phyloP scores from a whole-genome alignment of 2,888 invertebrate genomes.

The Euphydryas editha region DNA sequence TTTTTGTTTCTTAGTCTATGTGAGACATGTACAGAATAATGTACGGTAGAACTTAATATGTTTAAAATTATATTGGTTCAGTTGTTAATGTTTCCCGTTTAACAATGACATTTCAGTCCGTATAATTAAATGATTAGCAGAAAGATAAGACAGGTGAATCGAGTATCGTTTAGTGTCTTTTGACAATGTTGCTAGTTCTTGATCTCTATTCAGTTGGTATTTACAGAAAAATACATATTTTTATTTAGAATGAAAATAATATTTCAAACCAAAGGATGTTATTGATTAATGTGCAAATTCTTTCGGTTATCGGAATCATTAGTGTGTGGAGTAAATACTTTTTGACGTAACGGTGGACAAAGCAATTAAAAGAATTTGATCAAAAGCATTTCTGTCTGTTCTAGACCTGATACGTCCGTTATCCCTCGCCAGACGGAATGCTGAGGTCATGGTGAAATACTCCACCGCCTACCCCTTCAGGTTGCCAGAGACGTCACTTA shows the following conservation, averaged over 20 bases:
- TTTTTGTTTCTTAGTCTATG: conserved; percentile 37
- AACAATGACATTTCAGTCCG: neutral
- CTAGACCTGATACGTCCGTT: conserved; percentile 53
- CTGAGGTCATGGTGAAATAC: conserved; percentile 53
- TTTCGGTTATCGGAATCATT: neutral
- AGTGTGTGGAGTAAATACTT: neutral
- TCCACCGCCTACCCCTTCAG: conserved; percentile 62
- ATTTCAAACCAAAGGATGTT: no score
- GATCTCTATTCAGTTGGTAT: no score
- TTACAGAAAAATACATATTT: no score
- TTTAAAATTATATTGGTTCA: conserved; percentile 4
- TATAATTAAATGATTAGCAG: neutral
- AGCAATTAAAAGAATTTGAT: conserved; percentile 41
- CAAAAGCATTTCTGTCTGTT: conserved; percentile 58
- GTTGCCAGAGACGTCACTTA: conserved; percentile 53
- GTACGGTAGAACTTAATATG: conserved; percentile 22
- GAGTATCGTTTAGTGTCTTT: no score
- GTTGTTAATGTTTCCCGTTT: conserved; percentile 3
- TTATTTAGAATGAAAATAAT: no score
- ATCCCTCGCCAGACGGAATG: conserved; percentile 54
- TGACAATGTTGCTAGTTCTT: no score
- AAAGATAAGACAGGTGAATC: no score
- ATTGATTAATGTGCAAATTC: no score
- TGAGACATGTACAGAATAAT: conserved; percentile 25
- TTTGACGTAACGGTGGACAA: conserved; percentile 23